A percentile compares a stretch with the other conserved stretches of the same genome.
Conservation (phyloP, 2,113 vertebrate species). For the Lycaon pictus region DNA sequence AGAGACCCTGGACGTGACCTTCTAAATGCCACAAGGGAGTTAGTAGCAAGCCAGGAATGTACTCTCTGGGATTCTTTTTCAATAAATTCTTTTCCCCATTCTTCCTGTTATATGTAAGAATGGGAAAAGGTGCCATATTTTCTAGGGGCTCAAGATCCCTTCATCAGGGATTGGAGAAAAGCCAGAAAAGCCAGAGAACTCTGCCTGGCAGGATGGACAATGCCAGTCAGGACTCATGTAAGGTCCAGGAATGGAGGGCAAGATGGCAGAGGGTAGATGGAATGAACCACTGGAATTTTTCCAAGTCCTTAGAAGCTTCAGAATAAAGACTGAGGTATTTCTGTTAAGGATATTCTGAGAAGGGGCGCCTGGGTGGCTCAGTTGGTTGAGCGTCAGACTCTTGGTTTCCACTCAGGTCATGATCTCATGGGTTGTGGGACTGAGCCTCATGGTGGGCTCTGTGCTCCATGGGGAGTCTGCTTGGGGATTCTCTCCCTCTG, state of each 20-base stretch:
- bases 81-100: neutral
- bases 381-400: neutral
- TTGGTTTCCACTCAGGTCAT: neutral
- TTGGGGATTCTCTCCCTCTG: neutral
- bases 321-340: neutral
- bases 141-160: neutral
- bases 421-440: neutral
- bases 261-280: neutral
- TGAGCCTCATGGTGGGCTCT: neutral
- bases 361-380: neutral
- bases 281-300: neutral
- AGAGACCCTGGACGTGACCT: neutral
- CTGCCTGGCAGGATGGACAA: neutral
- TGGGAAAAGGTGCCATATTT: neutral
- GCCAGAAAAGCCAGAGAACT: neutral
- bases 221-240: fast-evolving
- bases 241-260: neutral
- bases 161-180: neutral
- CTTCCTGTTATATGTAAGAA: neutral
- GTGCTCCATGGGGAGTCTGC: neutral
- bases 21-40: neutral
- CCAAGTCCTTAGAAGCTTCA: neutral
- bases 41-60: neutral
- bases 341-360: neutral
- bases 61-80: neutral